A percentile compares a stretch with the other conserved stretches of the same genome.
These are phyloP conservation scores for Chironomus striatipennis DNA, from an alignment of 1,140 invertebrate genomes.

Conservation along the genomic window DNA sequence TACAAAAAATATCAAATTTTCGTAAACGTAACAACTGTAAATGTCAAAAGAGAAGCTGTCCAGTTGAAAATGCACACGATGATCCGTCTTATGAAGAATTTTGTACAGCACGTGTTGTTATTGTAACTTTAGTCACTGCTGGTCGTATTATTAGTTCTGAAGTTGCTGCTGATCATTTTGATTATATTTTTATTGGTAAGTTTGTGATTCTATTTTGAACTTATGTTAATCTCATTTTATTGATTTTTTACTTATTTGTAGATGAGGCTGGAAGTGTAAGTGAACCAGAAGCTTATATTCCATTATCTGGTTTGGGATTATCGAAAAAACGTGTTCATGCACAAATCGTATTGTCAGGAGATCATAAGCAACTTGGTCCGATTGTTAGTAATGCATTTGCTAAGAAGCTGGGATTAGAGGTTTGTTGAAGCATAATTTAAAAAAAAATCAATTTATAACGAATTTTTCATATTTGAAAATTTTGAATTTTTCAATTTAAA, in stretches of 20 bases:
- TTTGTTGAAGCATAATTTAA: background rate
- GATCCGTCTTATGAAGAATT: conserved; percentile 34
- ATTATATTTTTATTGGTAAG: conserved; percentile 66
- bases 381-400: conserved; percentile 51
- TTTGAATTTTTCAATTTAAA: too few relatives aligned
- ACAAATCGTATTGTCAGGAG: conserved; percentile 67
- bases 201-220: too few relatives aligned
- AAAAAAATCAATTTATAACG: background rate
- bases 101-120: conserved; percentile 34
- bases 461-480: background rate
- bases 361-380: conserved; percentile 76
- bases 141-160: conserved; percentile 58
- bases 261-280: conserved; percentile 79
- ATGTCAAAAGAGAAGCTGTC: background rate
- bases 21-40: background rate
- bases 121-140: conserved; percentile 32
- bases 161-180: conserved; percentile 50
- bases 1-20: conserved; percentile 25
- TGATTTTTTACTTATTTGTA: too few relatives aligned
- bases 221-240: too few relatives aligned
- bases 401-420: conserved; percentile 41
- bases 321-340: conserved; percentile 33
- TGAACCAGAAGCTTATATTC: conserved; percentile 67
- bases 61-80: conserved; percentile 31
- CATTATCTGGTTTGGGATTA: conserved; percentile 44